Percentiles rank a stretch among this genome's conserved stretches.
These are phyloP conservation scores for Eunapius fragilis DNA, from an alignment of 37 sponge, comb jelly and placozoan species.

Conservation along the genomic window DNA sequence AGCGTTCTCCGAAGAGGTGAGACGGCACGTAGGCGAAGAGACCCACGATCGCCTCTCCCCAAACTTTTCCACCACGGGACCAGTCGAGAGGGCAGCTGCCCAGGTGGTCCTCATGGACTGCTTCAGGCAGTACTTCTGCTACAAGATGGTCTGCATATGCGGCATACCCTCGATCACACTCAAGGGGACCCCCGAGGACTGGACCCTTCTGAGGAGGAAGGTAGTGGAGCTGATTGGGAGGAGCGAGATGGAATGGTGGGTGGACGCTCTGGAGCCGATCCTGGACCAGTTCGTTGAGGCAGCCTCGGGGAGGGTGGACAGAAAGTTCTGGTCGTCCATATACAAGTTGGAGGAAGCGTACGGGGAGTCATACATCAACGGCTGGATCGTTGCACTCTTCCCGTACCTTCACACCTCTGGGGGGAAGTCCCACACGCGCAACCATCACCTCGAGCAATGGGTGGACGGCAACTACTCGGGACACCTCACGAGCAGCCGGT, in stretches of 20 bases:
- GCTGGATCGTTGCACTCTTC: constrained; percentile 8
- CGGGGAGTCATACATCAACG: neutral
- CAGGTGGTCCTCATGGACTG: constrained; percentile 64
- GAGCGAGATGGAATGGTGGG: constrained; percentile 69
- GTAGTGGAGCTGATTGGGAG: constrained; percentile 24
- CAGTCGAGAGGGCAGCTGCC: constrained; percentile 53
- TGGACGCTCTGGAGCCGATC: constrained; percentile 22
- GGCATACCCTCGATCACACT: constrained; percentile 72
- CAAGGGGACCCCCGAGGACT: constrained; percentile 63
- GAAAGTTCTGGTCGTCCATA: constrained; percentile 48
- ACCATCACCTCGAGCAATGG: neutral
- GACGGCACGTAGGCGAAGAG: constrained; percentile 38
- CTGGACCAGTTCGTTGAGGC: constrained; percentile 69
- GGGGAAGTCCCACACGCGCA: neutral
- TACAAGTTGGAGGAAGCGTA: constrained; percentile 34
- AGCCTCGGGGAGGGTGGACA: constrained; percentile 40
- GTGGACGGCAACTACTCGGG: neutral
- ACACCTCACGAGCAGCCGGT: neutral
- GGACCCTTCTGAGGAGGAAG: constrained; percentile 52
- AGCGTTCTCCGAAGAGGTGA: constrained; percentile 57
- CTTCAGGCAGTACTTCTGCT: constrained; percentile 56
- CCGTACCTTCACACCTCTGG: neutral
- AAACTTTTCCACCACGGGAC: constrained; percentile 59
- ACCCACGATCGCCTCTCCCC: constrained; percentile 47
- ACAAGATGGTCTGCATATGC: constrained; percentile 20